A percentile compares a stretch with the other conserved stretches of the same genome.
Conservation (phyloP, 2,888 invertebrate species). For the Drosophila niveifrons region DNA sequence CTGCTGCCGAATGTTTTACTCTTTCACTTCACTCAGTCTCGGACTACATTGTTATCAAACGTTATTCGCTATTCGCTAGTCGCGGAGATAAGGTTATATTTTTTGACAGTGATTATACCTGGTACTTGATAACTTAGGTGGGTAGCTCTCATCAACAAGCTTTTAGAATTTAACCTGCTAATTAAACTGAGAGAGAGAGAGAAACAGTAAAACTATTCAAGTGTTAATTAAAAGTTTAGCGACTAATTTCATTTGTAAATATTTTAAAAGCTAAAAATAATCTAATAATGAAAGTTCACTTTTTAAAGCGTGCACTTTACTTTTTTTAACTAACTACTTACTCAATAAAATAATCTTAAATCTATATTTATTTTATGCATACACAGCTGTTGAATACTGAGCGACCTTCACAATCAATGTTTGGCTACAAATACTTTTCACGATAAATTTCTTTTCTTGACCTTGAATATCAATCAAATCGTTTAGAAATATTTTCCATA, state of each 20-base stretch:
- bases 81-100: constrained; percentile 5
- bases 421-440: neutral
- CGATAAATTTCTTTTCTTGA: neutral
- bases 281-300: too few species aligned
- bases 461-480: neutral
- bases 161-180: too few species aligned
- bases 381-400: neutral
- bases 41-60: constrained; percentile 42
- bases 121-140: neutral
- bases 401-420: neutral
- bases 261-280: too few species aligned
- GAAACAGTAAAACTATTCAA: too few species aligned
- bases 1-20: neutral
- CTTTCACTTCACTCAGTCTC: constrained; percentile 5
- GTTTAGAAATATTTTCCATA: too few species aligned
- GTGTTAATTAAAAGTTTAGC: too few species aligned
- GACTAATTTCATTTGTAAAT: too few species aligned
- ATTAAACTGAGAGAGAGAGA: too few species aligned
- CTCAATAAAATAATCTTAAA: too few species aligned
- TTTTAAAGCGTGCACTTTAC: too few species aligned
- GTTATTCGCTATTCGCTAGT: neutral
- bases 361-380: too few species aligned
- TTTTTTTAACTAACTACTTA: too few species aligned
- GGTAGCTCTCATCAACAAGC: neutral
- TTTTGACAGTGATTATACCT: constrained; percentile 5